Conservation (phyloP, 2,113 vertebrate species). For the Saguinus imperator region DNA sequence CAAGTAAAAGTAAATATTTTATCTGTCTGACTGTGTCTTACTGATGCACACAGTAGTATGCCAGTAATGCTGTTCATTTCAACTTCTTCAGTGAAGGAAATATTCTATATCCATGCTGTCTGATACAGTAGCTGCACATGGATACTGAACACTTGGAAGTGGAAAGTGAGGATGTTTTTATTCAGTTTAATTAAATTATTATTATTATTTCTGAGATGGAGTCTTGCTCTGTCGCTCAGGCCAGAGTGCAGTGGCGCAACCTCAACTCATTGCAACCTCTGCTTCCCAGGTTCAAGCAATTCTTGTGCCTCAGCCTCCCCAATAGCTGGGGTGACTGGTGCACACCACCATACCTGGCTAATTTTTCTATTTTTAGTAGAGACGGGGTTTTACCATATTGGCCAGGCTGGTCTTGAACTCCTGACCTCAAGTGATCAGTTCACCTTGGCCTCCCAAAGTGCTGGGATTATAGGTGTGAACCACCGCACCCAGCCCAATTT, state of each 20-base stretch:
- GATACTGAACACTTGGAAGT: neutral
- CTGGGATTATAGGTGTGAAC: too few relatives aligned
- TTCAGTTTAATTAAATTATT: constrained; percentile 12
- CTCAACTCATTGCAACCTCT: too few relatives aligned
- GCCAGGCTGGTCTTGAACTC: too few relatives aligned
- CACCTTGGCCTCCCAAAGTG: too few relatives aligned
- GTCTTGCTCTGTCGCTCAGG: neutral
- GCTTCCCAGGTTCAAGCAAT: neutral
- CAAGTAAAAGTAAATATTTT: neutral
- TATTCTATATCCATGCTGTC: neutral
- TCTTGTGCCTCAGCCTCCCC: neutral
- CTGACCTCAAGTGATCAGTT: too few relatives aligned
- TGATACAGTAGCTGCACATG: too few relatives aligned
- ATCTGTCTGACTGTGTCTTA: neutral
- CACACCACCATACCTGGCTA: neutral
- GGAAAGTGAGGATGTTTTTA: neutral
- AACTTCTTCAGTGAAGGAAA: neutral
- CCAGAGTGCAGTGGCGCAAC: neutral
- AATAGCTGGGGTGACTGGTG: neutral
- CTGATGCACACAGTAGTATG: neutral
- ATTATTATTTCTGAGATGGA: neutral
- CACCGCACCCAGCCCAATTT: neutral
- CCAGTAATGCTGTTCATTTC: neutral
- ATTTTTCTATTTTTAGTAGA: neutral
- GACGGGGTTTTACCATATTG: neutral